Base-by-base conservation (phyloP, 2,113 vertebrate species). In the Furnarius figulus region DNA sequence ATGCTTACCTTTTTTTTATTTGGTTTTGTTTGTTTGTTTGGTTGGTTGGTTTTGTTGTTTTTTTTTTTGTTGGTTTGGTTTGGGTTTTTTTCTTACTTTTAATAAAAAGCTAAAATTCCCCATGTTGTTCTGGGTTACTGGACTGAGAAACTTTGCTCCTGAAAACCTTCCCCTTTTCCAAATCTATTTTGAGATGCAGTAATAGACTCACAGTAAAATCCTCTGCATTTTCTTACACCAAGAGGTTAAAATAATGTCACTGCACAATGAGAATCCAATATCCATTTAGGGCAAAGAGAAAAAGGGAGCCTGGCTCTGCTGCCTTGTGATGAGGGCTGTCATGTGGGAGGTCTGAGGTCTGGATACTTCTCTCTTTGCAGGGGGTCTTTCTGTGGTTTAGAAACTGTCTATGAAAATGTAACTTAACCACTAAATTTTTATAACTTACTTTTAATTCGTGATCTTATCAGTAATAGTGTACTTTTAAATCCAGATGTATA, bases 401-500 rank as follows among this genome's bases (percentile, higher is more conserved):
- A 85, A 93, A 65, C 40, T 85, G 40, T 79, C 40, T 78, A 83
- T 90, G 74, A 95, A 95, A 87, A 89, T 79, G 81, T 82, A 82
- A 89, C 12, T 50, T 72, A 91, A 67, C 52, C 47, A 61, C 56
- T 65, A 65, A 47, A 68, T 90, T 94, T 91, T 95, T 85, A 68
- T 87, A 87, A 91, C 49, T 90, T 56, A 28, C 63, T 87, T 93
- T 59, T 85, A 85, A 91, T 93, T 94, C 10, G 3, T 76, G 70
- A 75, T 90, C 35, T 25, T 89, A 68, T 68, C 66, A 40, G 56
- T 5, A 5, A 9, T 46, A 37, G 52, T 15, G 39, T 89, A 66
- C 15, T 78, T 95, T 58, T 71, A 9, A 91, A 77, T 81, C 55
- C 84, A 92, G 55, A 89, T 81, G 18, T 87, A 63, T 40, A 86